Percentiles rank a stretch among this genome's conserved stretches.
Conservation (phyloP, 2,113 vertebrate species). For the Ariopsis seemanni region DNA sequence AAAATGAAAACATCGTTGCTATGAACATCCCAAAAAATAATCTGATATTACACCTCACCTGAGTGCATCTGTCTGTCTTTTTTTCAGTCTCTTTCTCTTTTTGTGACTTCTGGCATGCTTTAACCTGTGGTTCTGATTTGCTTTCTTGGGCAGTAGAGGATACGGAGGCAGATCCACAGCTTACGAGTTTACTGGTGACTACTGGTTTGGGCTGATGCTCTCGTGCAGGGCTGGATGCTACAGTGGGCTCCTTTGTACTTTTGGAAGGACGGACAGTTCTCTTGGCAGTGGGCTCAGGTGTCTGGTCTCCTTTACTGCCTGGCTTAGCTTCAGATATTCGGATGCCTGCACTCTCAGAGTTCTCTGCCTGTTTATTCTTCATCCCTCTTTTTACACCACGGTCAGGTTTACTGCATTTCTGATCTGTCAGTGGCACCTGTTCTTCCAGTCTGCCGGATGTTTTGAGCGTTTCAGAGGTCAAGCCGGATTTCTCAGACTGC, state of each 20-base stretch:
- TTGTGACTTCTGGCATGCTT: constrained; percentile 3
- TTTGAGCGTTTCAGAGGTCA: constrained; percentile 56
- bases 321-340: constrained; percentile 42
- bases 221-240: constrained; percentile 9
- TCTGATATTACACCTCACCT: constrained; percentile 55
- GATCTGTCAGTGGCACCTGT: constrained; percentile 63
- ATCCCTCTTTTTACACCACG: constrained; percentile 79
- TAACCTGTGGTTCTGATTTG: constrained; percentile 36
- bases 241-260: constrained; percentile 50
- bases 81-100: constrained; percentile 32
- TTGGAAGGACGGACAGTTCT: constrained; percentile 54
- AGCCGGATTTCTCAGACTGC: constrained; percentile 46
- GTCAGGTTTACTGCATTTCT: constrained; percentile 72
- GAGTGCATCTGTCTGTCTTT: constrained; percentile 49
- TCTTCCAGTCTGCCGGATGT: constrained; percentile 30
- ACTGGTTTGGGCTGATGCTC: constrained; percentile 34
- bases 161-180: constrained; percentile 39
- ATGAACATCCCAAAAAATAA: neutral
- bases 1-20: neutral
- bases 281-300: constrained; percentile 67
- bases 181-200: constrained; percentile 46
- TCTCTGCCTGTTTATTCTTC: constrained; percentile 69
- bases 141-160: constrained; percentile 45
- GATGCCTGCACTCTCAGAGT: constrained; percentile 40
- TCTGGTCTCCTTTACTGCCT: constrained; percentile 57